Evolutionary conservation across 2,797 vertebrate genomes (phyloP).

Genomic region (Neosilurus mollespiculum): DNA sequence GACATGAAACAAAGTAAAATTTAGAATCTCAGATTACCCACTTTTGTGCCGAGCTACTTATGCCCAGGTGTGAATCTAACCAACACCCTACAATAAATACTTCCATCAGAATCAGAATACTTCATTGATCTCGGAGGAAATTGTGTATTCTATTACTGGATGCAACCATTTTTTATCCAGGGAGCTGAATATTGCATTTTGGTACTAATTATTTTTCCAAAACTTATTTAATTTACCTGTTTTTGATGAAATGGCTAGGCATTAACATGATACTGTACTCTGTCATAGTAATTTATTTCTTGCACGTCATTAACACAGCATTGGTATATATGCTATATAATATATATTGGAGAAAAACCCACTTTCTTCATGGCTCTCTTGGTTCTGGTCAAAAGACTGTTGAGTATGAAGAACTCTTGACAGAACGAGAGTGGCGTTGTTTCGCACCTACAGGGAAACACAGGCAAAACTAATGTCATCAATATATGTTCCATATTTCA

Average conservation of each 20-base stretch:
- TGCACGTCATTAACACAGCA: neutral
- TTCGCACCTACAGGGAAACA: slow-evolving; percentile 80
- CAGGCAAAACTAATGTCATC: slow-evolving; percentile 17
- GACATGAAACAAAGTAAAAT: neutral
- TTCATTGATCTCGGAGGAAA: too few species aligned
- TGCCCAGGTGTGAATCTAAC: neutral
- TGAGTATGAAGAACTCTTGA: slow-evolving; percentile 85
- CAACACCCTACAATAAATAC: neutral
- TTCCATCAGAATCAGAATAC: too few species aligned
- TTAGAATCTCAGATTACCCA: neutral
- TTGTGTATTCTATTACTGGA: neutral
- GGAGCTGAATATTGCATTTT: neutral
- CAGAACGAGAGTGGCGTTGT: slow-evolving; percentile 91
- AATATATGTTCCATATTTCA: neutral
- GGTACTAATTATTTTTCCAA: neutral
- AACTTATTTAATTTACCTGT: neutral
- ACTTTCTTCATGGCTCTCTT: slow-evolving; percentile 94
- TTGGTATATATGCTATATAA: neutral
- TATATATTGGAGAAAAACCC: slow-evolving; percentile 59
- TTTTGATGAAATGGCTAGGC: neutral
- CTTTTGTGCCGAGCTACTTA: neutral
- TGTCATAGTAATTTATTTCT: neutral
- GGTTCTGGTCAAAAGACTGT: slow-evolving; percentile 93
- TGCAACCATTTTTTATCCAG: neutral
- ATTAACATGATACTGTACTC: neutral